A percentile compares a stretch with the other conserved stretches of the same genome.
Evolutionary conservation across 2,888 invertebrate species (phyloP).

Genomic region (Stratiomys singularior): DNA sequence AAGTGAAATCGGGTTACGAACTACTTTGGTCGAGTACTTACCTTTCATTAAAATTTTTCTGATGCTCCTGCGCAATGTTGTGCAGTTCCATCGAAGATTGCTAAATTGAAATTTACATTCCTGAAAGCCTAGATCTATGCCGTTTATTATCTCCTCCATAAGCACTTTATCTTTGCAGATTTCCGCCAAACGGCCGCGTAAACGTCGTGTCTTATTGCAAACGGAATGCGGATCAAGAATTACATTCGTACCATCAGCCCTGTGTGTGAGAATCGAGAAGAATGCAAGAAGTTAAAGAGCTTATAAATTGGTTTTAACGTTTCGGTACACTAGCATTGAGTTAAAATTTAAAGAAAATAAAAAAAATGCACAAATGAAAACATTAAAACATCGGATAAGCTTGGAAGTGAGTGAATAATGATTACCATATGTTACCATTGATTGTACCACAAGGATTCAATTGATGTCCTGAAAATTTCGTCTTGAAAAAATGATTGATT

Average conservation of each 20-base stretch:
- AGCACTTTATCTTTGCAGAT: conserved; percentile 86
- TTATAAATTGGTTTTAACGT: background rate
- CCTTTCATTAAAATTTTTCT: conserved; percentile 88
- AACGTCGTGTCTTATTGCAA: conserved; percentile 84
- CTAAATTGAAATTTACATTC: conserved; percentile 91
- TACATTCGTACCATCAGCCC: conserved; percentile 86
- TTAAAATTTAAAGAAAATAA: no score
- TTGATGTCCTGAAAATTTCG: no score
- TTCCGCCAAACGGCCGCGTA: conserved; percentile 80
- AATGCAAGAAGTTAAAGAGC: background rate
- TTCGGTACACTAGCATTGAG: no score
- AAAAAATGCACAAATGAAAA: no score
- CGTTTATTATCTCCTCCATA: conserved; percentile 84
- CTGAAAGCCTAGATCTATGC: conserved; percentile 82
- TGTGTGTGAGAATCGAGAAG: conserved; percentile 59
- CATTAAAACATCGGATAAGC: no score
- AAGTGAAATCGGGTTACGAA: conserved; percentile 16
- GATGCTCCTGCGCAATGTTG: conserved; percentile 81
- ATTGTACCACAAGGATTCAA: no score
- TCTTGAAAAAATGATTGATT: no score
- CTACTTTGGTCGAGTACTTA: conserved; percentile 64
- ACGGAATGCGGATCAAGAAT: conserved; percentile 89
- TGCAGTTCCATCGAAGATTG: conserved; percentile 89
- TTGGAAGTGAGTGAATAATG: no score
- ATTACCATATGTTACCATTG: no score